phyloP scores from a whole-genome alignment of 2,888 invertebrate species.

The Melinaea menophilus region DNA sequence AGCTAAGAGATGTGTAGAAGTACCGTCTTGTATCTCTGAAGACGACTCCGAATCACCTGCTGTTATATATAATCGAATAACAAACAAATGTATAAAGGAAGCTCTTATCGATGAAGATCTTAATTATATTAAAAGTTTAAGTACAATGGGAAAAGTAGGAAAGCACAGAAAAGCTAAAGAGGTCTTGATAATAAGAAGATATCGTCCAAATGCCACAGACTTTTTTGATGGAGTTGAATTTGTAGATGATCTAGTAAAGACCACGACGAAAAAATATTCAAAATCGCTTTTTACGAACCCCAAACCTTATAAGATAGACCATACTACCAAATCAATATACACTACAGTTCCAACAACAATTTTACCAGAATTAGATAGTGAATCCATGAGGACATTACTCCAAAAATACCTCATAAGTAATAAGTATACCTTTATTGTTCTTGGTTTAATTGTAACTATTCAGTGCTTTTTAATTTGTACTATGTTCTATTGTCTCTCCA shows the following conservation, averaged over 20 bases:
- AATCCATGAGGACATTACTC: constrained; percentile 19
- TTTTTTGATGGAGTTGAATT: constrained; percentile 21
- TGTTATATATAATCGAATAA: constrained; percentile 47
- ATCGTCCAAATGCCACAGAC: constrained; percentile 19
- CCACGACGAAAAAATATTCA: constrained; percentile 4
- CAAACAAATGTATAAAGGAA: constrained; percentile 48
- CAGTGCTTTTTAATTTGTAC: constrained; percentile 57
- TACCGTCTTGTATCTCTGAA: constrained; percentile 43
- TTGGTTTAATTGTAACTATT: constrained; percentile 42
- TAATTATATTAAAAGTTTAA: constrained; percentile 44
- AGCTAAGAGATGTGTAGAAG: constrained; percentile 44
- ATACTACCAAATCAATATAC: neutral
- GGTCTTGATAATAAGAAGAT: constrained; percentile 43
- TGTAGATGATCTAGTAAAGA: constrained; percentile 15
- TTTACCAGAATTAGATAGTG: neutral
- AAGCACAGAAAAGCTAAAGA: constrained; percentile 44
- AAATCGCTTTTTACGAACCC: constrained; percentile 1
- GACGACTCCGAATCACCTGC: constrained; percentile 36
- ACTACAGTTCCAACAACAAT: neutral
- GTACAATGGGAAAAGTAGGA: constrained; percentile 23
- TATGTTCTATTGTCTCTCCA: constrained; percentile 48
- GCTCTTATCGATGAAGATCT: constrained; percentile 48
- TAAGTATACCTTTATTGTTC: constrained; percentile 41
- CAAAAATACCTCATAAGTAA: constrained; percentile 34
- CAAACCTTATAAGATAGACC: neutral